These are phyloP conservation scores for Atopsyche davidsoni DNA, from an alignment of 1,140 invertebrate species.

Conservation along the genomic window DNA sequence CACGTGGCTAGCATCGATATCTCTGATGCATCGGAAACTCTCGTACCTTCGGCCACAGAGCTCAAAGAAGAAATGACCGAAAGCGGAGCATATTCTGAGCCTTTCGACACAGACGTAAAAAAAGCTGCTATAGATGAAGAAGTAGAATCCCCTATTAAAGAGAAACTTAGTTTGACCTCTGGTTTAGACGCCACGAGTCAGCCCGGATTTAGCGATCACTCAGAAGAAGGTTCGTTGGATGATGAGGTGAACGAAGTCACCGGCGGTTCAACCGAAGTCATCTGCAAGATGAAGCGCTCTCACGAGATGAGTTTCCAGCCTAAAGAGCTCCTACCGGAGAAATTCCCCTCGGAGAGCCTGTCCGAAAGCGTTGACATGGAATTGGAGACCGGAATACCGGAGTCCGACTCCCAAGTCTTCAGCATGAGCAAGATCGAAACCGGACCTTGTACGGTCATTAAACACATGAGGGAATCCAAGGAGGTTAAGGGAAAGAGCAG, in stretches of 20 bases:
- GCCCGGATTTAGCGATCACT: conserved; percentile 36
- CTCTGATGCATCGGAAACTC: conserved; percentile 83
- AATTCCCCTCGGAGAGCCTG: conserved; percentile 39
- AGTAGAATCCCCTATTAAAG: conserved; percentile 12
- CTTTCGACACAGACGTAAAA: conserved; percentile 41
- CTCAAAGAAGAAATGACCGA: conserved; percentile 49
- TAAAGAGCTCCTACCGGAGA: conserved; percentile 49
- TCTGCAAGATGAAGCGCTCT: conserved; percentile 76
- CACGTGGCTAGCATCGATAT: conserved; percentile 82
- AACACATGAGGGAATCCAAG: conserved; percentile 21
- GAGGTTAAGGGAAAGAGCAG: conserved; percentile 17
- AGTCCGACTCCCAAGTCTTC: conserved; percentile 29
- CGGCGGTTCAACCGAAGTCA: conserved; percentile 40
- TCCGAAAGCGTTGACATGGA: conserved; percentile 43
- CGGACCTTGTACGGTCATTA: conserved; percentile 20
- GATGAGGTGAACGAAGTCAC: conserved; percentile 35
- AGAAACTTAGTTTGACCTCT: conserved; percentile 14
- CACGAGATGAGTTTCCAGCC: conserved; percentile 86
- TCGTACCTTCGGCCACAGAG: conserved; percentile 73
- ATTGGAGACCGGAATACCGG: conserved; percentile 23
- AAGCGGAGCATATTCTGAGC: conserved; percentile 45
- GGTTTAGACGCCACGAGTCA: conserved; percentile 7
- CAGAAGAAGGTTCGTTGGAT: conserved; percentile 45
- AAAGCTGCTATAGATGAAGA: conserved; percentile 33
- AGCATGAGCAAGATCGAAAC: conserved; percentile 30